These are phyloP conservation scores for Parus major DNA, from an alignment of 2,113 vertebrate genomes.

Conservation along the genomic window DNA sequence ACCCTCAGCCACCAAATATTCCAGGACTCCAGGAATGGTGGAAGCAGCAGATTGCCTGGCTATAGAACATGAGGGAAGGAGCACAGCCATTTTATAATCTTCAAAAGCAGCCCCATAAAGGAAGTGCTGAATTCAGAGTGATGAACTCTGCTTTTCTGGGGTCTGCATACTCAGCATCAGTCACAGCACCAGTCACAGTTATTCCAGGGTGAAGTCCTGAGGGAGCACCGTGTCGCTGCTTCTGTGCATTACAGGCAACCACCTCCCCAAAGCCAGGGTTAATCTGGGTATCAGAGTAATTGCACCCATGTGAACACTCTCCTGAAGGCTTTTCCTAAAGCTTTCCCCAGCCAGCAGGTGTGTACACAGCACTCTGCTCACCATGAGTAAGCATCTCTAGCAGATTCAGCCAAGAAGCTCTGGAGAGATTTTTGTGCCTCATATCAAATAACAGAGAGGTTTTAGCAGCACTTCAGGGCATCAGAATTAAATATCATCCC, in stretches of 20 bases:
- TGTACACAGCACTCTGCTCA: background rate
- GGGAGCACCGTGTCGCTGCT: background rate
- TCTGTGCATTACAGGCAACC: background rate
- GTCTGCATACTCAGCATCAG: background rate
- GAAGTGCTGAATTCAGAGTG: background rate
- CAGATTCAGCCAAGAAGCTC: background rate
- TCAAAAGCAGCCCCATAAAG: background rate
- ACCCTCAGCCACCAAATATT: fast-evolving
- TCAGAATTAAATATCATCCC: background rate
- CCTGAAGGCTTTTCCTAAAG: background rate
- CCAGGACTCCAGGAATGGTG: background rate
- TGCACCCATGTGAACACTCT: background rate
- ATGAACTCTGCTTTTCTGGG: background rate
- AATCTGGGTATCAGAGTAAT: background rate
- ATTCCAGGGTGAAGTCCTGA: background rate
- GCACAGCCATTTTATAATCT: background rate
- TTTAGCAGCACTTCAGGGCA: background rate
- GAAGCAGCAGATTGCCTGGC: background rate
- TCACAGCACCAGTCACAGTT: background rate
- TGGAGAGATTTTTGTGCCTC: background rate
- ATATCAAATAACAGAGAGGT: background rate
- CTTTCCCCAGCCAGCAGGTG: background rate
- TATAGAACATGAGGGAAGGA: background rate
- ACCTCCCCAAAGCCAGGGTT: background rate
- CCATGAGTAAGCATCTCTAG: background rate